These are phyloP conservation scores for Anguilla rostrata DNA, from an alignment of 2,113 vertebrate genomes.

Conservation along the genomic window DNA sequence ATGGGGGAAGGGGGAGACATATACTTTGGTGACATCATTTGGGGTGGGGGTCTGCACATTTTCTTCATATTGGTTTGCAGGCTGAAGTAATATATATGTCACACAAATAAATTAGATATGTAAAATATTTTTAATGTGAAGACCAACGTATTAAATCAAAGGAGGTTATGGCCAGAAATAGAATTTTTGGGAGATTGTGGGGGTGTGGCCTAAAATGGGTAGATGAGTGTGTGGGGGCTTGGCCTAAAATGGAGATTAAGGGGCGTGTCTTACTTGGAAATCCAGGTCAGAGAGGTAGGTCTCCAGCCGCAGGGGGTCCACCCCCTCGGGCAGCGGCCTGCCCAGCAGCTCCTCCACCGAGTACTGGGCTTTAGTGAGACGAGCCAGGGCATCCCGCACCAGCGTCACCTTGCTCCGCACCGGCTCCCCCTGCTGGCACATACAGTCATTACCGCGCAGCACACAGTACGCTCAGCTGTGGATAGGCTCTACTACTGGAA, in stretches of 20 bases:
- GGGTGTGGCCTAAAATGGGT: too few relatives aligned
- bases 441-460: neutral
- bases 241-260: neutral
- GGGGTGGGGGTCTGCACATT: too few relatives aligned
- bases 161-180: too few relatives aligned
- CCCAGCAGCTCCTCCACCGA: slow-evolving; percentile 70
- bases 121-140: too few relatives aligned
- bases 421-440: slow-evolving; percentile 45
- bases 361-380: slow-evolving; percentile 71
- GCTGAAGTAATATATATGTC: too few relatives aligned
- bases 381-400: slow-evolving; percentile 70
- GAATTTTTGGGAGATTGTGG: too few relatives aligned
- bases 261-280: slow-evolving; percentile 65
- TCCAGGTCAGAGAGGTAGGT: slow-evolving; percentile 74
- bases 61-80: too few relatives aligned
- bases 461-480: neutral
- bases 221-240: too few relatives aligned
- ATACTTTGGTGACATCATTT: too few relatives aligned
- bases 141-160: too few relatives aligned
- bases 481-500: neutral
- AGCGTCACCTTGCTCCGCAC: slow-evolving; percentile 65
- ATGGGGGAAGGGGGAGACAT: too few relatives aligned
- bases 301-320: slow-evolving; percentile 75
- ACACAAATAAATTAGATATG: too few relatives aligned
- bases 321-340: slow-evolving; percentile 73